Conservation (phyloP, 2,113 vertebrate species). For the Otus sunia region DNA sequence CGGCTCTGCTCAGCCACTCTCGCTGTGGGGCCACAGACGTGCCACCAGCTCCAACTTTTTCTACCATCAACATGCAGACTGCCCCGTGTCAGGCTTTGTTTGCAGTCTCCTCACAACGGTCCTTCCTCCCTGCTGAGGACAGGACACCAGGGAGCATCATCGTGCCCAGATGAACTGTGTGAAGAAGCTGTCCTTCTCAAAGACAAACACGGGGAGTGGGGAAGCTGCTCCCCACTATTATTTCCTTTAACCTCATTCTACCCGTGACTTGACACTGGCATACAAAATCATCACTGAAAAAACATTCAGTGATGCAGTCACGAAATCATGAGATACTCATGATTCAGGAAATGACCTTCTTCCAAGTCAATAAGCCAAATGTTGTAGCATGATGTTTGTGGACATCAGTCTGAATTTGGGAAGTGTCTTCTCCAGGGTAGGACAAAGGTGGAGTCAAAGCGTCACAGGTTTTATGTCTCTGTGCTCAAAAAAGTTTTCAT, state of each 20-base stretch:
- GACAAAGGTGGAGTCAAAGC: background rate
- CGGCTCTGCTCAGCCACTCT: background rate
- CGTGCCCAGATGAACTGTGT: background rate
- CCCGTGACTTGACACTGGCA: background rate
- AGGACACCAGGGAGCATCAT: background rate
- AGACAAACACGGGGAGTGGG: too few species aligned
- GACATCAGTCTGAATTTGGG: background rate
- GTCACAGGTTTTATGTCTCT: background rate
- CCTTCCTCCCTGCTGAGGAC: background rate
- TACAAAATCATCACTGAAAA: background rate
- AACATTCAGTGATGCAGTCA: background rate
- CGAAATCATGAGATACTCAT: background rate
- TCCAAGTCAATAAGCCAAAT: background rate
- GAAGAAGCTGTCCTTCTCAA: background rate
- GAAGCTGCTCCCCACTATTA: background rate
- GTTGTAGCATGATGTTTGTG: background rate
- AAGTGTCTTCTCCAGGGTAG: background rate
- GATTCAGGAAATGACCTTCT: background rate
- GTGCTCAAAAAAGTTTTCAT: background rate
- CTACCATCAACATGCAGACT: fast-evolving
- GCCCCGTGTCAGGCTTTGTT: background rate
- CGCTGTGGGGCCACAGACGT: background rate
- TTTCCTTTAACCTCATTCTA: background rate
- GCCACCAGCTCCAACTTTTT: background rate
- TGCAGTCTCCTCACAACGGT: background rate